Evolutionary conservation across 30 jellyfish, hydroid and myxozoan genomes (phyloP).

Genomic region (Calvadosia cruxmelitensis): DNA sequence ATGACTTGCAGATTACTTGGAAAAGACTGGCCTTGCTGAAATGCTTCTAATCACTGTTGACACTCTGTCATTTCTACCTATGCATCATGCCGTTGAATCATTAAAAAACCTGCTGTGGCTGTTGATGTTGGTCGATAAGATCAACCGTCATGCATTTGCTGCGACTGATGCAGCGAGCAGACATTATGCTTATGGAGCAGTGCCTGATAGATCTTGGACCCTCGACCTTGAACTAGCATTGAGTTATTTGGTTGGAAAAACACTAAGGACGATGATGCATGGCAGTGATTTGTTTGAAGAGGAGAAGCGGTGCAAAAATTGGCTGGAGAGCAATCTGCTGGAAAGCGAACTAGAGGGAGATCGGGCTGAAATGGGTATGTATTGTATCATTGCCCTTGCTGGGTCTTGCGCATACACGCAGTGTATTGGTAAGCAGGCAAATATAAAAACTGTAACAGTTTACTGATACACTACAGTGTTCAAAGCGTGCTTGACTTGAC

Average conservation of each 20-base stretch:
- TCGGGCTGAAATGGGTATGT: not conserved
- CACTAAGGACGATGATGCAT: conserved; percentile 33
- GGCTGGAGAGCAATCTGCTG: conserved; percentile 38
- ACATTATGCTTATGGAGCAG: not conserved
- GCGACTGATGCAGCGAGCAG: not conserved
- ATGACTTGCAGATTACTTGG: not conserved
- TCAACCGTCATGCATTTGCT: not conserved
- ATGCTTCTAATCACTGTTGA: not conserved
- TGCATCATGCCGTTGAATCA: not conserved
- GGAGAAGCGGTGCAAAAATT: conserved; percentile 23
- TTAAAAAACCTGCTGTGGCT: not conserved
- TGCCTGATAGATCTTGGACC: conserved; percentile 30
- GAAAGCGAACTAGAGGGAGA: conserved; percentile 35
- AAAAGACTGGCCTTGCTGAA: not conserved
- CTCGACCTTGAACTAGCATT: conserved; percentile 48
- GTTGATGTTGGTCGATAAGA: not conserved
- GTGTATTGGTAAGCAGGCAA: no score
- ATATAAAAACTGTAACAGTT: no score
- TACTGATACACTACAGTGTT: no score
- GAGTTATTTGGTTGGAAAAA: conserved; percentile 45
- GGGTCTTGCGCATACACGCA: no score
- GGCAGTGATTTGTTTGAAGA: conserved; percentile 13
- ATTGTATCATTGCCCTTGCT: no score
- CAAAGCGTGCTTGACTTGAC: no score
- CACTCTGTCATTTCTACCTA: not conserved